Conservation (phyloP, 2,888 invertebrate genomes). For the Drosophila eohydei region DNA sequence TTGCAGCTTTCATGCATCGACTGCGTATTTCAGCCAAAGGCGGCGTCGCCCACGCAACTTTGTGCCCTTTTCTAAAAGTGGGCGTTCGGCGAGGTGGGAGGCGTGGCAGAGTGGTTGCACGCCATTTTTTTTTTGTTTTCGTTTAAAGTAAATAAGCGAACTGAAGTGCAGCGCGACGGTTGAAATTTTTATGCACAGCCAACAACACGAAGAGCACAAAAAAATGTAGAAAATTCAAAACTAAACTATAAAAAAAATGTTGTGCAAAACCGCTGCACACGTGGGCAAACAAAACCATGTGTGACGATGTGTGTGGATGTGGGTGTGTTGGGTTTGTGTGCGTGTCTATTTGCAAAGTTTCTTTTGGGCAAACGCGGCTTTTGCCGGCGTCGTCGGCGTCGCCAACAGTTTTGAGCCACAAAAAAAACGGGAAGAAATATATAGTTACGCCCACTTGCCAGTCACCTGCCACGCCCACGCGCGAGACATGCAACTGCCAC, state of each 20-base stretch:
- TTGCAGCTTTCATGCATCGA: slow-evolving; percentile 78
- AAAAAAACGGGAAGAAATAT: slow-evolving; percentile 33
- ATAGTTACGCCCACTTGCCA: slow-evolving; percentile 20
- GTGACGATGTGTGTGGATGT: slow-evolving; percentile 17
- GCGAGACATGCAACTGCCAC: slow-evolving; percentile 26
- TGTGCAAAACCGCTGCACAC: slow-evolving; percentile 51
- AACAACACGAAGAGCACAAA: slow-evolving; percentile 25
- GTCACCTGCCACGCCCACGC: slow-evolving; percentile 35
- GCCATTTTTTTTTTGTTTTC: slow-evolving; percentile 21
- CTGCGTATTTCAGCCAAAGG: slow-evolving; percentile 72
- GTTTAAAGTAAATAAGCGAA: slow-evolving; percentile 60
- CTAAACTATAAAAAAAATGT: slow-evolving; percentile 44
- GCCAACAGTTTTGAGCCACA: slow-evolving; percentile 47
- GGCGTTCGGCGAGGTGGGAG: background rate
- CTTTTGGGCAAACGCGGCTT: slow-evolving; percentile 55
- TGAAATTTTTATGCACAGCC: slow-evolving; percentile 60
- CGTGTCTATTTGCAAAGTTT: slow-evolving; percentile 52
- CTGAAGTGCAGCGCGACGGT: slow-evolving; percentile 50
- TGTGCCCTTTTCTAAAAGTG: slow-evolving; percentile 34
- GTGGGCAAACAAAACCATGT: slow-evolving; percentile 42
- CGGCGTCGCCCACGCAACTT: slow-evolving; percentile 37
- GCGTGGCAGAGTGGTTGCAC: background rate
- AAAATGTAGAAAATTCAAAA: slow-evolving; percentile 35
- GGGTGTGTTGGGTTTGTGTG: slow-evolving; percentile 26
- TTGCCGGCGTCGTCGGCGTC: slow-evolving; percentile 34